Conservation (phyloP, 1,140 invertebrate genomes). For the Drepana arcuata region DNA sequence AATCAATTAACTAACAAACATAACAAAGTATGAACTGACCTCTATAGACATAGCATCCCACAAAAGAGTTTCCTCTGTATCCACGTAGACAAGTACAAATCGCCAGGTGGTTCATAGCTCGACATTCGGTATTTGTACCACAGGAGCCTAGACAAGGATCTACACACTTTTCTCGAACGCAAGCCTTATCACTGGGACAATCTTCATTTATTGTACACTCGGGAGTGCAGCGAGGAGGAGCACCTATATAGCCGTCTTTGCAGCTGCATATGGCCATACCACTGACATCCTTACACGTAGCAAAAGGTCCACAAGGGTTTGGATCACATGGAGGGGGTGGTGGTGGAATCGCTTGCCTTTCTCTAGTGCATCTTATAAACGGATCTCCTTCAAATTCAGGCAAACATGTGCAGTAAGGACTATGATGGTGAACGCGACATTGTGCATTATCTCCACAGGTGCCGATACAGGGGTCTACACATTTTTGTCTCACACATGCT, state of each 20-base stretch:
- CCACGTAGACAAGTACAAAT: constrained; percentile 75
- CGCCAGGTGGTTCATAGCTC: constrained; percentile 76
- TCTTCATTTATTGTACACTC: constrained; percentile 81
- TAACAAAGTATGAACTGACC: too few species aligned
- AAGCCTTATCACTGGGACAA: constrained; percentile 76
- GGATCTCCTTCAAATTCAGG: constrained; percentile 76
- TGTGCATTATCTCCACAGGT: constrained; percentile 83
- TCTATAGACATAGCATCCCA: constrained; percentile 73
- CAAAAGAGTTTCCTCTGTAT: constrained; percentile 79
- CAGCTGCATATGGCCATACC: constrained; percentile 77
- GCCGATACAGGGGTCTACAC: constrained; percentile 78
- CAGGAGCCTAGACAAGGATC: constrained; percentile 81
- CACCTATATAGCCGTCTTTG: constrained; percentile 73
- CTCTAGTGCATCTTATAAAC: constrained; percentile 71
- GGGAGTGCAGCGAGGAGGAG: constrained; percentile 76
- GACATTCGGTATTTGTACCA: constrained; percentile 74
- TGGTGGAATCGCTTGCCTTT: constrained; percentile 45
- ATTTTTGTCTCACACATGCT: constrained; percentile 78
- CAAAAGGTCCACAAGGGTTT: constrained; percentile 77
- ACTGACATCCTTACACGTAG: constrained; percentile 73
- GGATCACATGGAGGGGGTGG: constrained; percentile 73
- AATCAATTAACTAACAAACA: too few species aligned
- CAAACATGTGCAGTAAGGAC: constrained; percentile 77
- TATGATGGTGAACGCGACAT: constrained; percentile 78
- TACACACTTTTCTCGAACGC: constrained; percentile 77